Evolutionary conservation across 2,797 vertebrate genomes (phyloP), one percentile per base, ranked within the genome.

Genomic region (Ibycter americanus): DNA sequence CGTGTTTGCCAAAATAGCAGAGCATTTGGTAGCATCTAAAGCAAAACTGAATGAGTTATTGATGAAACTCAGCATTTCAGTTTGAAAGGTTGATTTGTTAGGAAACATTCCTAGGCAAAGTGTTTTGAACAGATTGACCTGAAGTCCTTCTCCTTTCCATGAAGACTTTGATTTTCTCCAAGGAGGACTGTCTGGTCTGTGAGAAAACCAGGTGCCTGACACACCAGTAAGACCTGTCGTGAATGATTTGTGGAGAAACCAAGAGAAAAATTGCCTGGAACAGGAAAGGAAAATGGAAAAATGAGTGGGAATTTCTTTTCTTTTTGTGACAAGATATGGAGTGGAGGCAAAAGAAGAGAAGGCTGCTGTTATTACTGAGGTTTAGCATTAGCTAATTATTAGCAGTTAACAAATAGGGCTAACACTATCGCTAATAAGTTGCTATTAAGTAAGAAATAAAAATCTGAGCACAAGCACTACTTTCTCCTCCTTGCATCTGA

Each of bases 1-100:
- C 0, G 0, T 2, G 1, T 38, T 10, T 14, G 55, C 26, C 70
- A 38, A 58, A 83, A 6, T 1, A 26, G 7, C 27, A 20, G 36
- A 36, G 44, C 1, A 0, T n/a, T 54, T 47, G 18, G 18, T 34
- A 23, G 55, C 42, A 9, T 71, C 36, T 55, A 32, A 73, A 42
- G 14, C 26, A 66, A 73, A 91, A 38, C 32, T 3, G 5, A 46
- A 31, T 0, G 4, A 79, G n/a, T 46, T 73, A 31, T 31, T 38
- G 27, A 2, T 3, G 8, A 21, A 83, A 40, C 58, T 54, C 15
- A 31, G 26, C 6, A 17, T 72, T 92, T 84, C 18, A 11, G 14
- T 4, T 73, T 34, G 63, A 66, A 80, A 59, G 58, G 13, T 6
- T 61, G 44, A 56, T 89, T 44, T 58, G 21, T 66, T 88, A 31